Evolutionary conservation across 1,140 invertebrate genomes (phyloP).

Genomic region (Oreohelix idahoensis): DNA sequence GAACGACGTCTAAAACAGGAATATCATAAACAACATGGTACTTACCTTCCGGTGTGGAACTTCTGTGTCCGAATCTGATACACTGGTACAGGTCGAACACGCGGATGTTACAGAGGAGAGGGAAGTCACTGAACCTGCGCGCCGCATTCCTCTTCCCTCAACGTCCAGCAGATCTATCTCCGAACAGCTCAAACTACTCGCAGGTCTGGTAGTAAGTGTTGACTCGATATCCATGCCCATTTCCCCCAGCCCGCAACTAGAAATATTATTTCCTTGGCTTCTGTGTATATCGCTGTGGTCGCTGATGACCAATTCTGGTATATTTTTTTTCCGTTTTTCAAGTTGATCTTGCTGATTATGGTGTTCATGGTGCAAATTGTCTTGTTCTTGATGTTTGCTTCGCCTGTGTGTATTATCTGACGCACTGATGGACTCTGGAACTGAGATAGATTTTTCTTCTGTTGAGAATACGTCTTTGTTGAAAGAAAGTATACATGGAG

Average conservation of each 20-base stretch:
- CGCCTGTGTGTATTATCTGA: background rate
- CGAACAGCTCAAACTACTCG: background rate
- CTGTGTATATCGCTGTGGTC: slow-evolving; percentile 17
- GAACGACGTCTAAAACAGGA: too few species aligned
- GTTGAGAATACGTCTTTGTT: too few species aligned
- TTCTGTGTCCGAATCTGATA: background rate
- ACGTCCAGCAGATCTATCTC: background rate
- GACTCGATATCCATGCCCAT: background rate
- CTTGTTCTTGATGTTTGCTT: background rate
- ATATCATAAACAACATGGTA: too few species aligned
- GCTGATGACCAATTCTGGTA: slow-evolving; percentile 29
- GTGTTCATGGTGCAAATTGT: background rate
- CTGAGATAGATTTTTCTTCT: background rate
- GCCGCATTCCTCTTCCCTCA: background rate
- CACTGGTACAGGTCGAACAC: slow-evolving; percentile 25
- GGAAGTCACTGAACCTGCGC: slow-evolving; percentile 19
- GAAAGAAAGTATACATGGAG: too few species aligned
- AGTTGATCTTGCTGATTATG: background rate
- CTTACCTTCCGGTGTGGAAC: slow-evolving; percentile 4
- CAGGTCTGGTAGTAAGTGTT: background rate
- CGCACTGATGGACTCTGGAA: background rate
- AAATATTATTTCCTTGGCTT: background rate
- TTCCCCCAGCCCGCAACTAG: background rate
- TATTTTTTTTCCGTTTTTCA: background rate
- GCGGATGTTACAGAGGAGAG: slow-evolving; percentile 28